Evolutionary conservation across 2,113 vertebrate genomes (phyloP).

Genomic region (Elaphurus davidianus): DNA sequence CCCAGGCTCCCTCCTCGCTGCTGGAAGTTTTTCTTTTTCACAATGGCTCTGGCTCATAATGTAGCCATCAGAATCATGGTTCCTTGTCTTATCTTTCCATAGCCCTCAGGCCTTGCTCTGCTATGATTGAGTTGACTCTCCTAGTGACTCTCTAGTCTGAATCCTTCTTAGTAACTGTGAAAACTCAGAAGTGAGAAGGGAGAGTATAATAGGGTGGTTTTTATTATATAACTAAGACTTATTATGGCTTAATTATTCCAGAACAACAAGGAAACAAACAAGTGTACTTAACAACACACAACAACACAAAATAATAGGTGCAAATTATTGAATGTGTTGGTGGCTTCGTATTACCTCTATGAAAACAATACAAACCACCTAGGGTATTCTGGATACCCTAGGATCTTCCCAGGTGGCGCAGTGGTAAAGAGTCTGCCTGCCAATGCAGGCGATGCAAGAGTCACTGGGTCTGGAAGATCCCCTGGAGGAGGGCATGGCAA

Average conservation of each 20-base stretch:
- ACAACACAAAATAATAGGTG: background rate
- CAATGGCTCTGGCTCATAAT: background rate
- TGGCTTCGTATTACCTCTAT: background rate
- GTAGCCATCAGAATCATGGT: background rate
- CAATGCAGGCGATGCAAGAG: background rate
- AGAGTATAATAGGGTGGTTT: background rate
- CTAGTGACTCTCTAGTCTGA: background rate
- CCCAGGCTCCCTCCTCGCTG: background rate
- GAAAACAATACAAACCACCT: background rate
- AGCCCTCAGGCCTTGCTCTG: background rate
- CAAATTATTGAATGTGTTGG: background rate
- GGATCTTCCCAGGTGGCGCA: background rate
- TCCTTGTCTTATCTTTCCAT: background rate
- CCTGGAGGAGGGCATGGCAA: background rate
- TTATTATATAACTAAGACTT: conserved; percentile 12
- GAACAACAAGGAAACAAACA: background rate
- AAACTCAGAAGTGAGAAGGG: background rate
- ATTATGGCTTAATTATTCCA: background rate
- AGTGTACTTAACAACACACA: background rate
- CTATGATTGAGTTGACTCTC: background rate
- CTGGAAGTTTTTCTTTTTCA: background rate
- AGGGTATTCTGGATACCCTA: background rate
- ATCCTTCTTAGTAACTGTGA: background rate
- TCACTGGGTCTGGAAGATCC: background rate
- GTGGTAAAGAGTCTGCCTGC: background rate